Percentiles rank a stretch among this genome's conserved stretches.
Conservation (phyloP, 2,888 invertebrate genomes). For the Byasa hedistus region DNA sequence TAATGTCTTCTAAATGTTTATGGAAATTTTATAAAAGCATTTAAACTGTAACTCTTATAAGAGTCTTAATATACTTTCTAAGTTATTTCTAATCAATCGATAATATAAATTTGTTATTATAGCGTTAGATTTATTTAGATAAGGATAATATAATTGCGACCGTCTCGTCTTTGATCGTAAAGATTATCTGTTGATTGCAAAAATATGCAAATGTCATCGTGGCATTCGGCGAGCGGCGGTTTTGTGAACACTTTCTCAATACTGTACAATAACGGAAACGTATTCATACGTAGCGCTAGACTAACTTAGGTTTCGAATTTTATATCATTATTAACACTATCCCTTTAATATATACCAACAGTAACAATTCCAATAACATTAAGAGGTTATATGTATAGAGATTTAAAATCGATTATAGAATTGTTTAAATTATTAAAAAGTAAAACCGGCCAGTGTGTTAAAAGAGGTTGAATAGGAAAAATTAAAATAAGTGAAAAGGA, state of each 20-base stretch:
- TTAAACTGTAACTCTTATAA: background rate
- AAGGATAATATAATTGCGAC: background rate
- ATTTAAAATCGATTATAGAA: background rate
- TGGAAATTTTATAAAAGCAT: no score
- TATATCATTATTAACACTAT: no score
- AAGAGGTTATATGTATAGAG: no score
- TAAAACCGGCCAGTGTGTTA: background rate
- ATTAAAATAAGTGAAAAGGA: constrained; percentile 41
- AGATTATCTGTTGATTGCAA: constrained; percentile 25
- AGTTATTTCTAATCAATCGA: background rate
- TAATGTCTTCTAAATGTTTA: no score
- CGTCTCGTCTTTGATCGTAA: background rate
- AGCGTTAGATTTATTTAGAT: constrained; percentile 2
- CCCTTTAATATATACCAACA: no score
- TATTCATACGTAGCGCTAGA: background rate
- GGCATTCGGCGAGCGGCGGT: constrained; percentile 48
- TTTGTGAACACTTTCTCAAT: constrained; percentile 51
- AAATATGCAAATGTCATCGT: constrained; percentile 45
- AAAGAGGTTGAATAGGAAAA: background rate
- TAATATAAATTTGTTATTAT: background rate
- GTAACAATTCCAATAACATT: no score
- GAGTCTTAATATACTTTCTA: background rate
- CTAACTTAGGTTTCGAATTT: no score
- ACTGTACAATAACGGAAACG: background rate
- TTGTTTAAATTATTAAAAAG: background rate